Base-by-base conservation (phyloP, 2,113 vertebrate genomes). In the Talpa occidentalis region DNA sequence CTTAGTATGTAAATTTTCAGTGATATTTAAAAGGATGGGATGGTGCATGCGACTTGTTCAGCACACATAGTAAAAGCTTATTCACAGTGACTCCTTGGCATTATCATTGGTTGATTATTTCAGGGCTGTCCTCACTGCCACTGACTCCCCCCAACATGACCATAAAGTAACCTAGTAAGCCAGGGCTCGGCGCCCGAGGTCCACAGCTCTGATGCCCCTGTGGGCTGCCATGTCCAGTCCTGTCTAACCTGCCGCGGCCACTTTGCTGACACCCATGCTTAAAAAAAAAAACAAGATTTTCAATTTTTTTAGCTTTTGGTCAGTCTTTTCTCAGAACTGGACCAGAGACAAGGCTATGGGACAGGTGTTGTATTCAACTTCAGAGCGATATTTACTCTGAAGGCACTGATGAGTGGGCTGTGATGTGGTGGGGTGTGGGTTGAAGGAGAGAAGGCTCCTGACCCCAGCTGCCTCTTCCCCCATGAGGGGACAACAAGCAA, bases 381-480 rank as follows among this genome's bases (percentile, higher is more conserved):
- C 47, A 56, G 54, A 77, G 44, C 19, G 10, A 16, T n/a, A 49
- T n/a, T n/a, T n/a, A 12, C 19, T 37, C 0, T 26, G 52, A 44
- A n/a, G 30, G 40, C 3, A 6, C 0, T 7, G 64, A 19, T 1
- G 6, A 35, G 4, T 2, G 3, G 16, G 24, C n/a, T 11, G 10
- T 10, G 52, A 17, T 40, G 10, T 21, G 1, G 84, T 14, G 2
- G 32, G 11, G 12, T 4, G 62, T 16, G 26, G n/a, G 24, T 1
- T 10, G 15, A 28, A 52, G 5, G 2, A 17, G 30, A 32, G n/a
- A 40, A 40, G 16, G 0, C 17, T 10, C 47, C 70, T 56, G 40
- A 32, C 8, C 47, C 10, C 1, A 4, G 56, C 56, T 60, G 49
- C 52, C 0, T 32, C 9, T 14, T 16, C 62, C 47, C 16, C 22